phyloP scores from a whole-genome alignment of 2,113 vertebrate species.

The Pygoscelis antarcticus region DNA sequence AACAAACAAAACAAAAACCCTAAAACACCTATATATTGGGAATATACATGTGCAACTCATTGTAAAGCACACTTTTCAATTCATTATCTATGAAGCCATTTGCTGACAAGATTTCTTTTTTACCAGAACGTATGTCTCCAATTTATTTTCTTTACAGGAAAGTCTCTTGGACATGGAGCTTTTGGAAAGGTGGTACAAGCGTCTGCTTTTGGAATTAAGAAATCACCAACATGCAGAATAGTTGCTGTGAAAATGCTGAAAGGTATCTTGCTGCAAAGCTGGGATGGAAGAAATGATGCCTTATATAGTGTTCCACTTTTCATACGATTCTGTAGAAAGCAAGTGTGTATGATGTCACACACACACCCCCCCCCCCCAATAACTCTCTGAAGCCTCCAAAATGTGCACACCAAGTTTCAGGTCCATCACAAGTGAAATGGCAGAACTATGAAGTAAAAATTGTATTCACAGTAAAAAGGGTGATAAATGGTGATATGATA shows the following conservation, averaged over 20 bases:
- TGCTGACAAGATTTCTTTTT: neutral
- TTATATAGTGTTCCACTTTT: neutral
- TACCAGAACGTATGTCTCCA: neutral
- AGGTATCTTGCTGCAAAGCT: slow-evolving; percentile 75
- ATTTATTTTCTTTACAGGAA: slow-evolving; percentile 79
- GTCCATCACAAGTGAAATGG: neutral
- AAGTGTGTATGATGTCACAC: neutral
- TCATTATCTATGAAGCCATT: neutral
- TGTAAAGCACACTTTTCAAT: neutral
- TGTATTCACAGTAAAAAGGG: neutral
- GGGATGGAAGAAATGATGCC: neutral
- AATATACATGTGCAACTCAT: neutral
- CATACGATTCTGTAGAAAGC: neutral
- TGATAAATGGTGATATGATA: neutral
- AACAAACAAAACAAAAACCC: neutral
- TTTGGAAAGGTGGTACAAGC: slow-evolving; percentile 95
- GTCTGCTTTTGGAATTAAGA: slow-evolving; percentile 89
- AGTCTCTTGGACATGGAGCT: slow-evolving; percentile 89
- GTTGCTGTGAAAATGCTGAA: slow-evolving; percentile 98
- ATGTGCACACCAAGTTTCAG: neutral
- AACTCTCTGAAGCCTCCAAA: neutral
- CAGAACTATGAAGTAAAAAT: neutral
- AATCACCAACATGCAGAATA: slow-evolving; percentile 82
- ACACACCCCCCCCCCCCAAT: too few species aligned
- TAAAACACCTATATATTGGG: neutral